phyloP scores from a whole-genome alignment of 2,113 vertebrate genomes.

The Furnarius figulus region DNA sequence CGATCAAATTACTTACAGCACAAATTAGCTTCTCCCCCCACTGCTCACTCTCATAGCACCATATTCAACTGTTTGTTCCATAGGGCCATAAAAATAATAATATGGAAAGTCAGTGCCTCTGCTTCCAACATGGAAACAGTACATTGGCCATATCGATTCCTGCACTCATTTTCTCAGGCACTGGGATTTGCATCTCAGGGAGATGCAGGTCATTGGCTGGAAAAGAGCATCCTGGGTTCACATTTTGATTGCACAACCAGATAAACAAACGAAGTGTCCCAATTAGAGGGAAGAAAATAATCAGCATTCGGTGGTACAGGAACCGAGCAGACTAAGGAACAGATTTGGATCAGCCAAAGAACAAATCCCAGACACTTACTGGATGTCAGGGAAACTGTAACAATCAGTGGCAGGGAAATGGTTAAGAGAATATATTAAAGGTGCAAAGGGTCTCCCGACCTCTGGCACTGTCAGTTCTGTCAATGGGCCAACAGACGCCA shows the following conservation, averaged over 20 bases:
- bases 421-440: slow-evolving; percentile 47
- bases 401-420: not conserved
- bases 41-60: not conserved
- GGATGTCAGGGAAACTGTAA: not conserved
- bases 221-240: slow-evolving; percentile 9
- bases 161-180: slow-evolving; percentile 31
- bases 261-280: slow-evolving; percentile 24
- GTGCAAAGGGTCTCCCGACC: slow-evolving; percentile 46
- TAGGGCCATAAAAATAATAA: slow-evolving; percentile 37
- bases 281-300: slow-evolving; percentile 43
- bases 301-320: not conserved
- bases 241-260: slow-evolving; percentile 24
- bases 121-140: slow-evolving; percentile 8
- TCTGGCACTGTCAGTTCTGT: slow-evolving; percentile 50
- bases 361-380: not conserved
- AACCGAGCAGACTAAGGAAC: not conserved
- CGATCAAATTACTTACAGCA: slow-evolving; percentile 53
- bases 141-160: not conserved
- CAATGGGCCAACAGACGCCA: slow-evolving; percentile 19
- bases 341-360: not conserved
- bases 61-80: slow-evolving; percentile 31
- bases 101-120: slow-evolving; percentile 22
- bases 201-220: slow-evolving; percentile 32
- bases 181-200: slow-evolving; percentile 29
- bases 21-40: slow-evolving; percentile 10